These are phyloP conservation scores for Clitarchus hookeri DNA, from an alignment of 2,888 invertebrate genomes.

Conservation along the genomic window DNA sequence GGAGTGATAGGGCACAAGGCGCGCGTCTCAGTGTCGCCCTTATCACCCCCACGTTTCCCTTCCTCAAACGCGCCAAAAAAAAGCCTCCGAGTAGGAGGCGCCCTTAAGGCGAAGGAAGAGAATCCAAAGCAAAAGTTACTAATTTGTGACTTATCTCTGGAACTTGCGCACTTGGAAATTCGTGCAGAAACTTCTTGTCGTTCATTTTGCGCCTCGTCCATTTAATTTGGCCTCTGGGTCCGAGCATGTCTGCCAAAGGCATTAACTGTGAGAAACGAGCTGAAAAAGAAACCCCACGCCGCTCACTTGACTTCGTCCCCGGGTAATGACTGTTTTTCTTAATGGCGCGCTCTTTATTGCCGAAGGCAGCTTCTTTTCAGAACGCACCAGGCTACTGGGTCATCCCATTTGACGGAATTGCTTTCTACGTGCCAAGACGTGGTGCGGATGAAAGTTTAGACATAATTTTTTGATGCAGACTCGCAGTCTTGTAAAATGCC, in stretches of 20 bases:
- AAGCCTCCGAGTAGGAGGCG: too few species aligned
- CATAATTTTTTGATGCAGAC: neutral
- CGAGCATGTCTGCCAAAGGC: neutral
- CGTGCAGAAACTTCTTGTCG: too few species aligned
- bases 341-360: neutral
- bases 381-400: neutral
- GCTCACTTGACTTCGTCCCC: neutral
- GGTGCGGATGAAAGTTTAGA: neutral
- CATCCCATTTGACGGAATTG: neutral
- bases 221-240: neutral
- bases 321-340: neutral
- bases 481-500: neutral
- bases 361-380: neutral
- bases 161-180: neutral
- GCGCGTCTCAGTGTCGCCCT: too few species aligned
- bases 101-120: too few species aligned
- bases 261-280: conserved; percentile 6
- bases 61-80: too few species aligned
- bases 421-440: neutral
- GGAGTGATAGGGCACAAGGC: too few species aligned
- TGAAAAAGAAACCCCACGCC: neutral
- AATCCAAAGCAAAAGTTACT: too few species aligned
- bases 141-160: neutral
- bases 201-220: neutral
- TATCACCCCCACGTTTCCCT: too few species aligned